Percentiles rank a stretch among this genome's conserved stretches.
Evolutionary conservation across 2,113 vertebrate species (phyloP).

Genomic region (Saccopteryx bilineata): DNA sequence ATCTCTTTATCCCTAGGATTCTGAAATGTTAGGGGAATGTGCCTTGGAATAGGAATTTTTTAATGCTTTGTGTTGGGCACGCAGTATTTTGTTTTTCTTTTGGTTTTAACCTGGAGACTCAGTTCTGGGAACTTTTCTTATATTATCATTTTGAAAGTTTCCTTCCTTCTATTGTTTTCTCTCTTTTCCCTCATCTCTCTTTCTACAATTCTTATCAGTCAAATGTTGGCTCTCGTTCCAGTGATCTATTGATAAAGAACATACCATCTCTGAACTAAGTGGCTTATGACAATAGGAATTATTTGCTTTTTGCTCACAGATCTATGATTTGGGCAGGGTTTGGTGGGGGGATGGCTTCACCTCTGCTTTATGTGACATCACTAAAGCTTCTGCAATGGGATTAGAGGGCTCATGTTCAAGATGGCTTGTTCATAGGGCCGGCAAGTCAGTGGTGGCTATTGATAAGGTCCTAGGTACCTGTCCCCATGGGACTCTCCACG

Average conservation of each 20-base stretch:
- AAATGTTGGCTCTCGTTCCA: slow-evolving; percentile 1
- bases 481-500: not conserved
- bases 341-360: not conserved
- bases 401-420: not conserved
- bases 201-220: slow-evolving; percentile 67
- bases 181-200: slow-evolving; percentile 29
- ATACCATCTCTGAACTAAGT: slow-evolving; percentile 4
- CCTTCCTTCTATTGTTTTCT: slow-evolving; percentile 64
- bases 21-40: not conserved
- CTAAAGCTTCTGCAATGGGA: not conserved
- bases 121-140: slow-evolving; percentile 58
- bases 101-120: slow-evolving; percentile 59
- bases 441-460: not conserved
- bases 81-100: slow-evolving; percentile 57
- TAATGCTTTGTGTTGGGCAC: not conserved
- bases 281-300: not conserved
- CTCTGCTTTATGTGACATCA: not conserved
- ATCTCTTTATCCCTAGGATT: not conserved
- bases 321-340: not conserved
- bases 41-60: not conserved
- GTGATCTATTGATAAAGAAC: not conserved
- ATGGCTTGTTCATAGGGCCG: not conserved
- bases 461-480: not conserved
- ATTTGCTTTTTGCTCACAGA: not conserved
- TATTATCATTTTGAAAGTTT: slow-evolving; percentile 68